Percentiles rank a stretch among this genome's conserved stretches.
Evolutionary conservation across 2,797 vertebrate species (phyloP).

Genomic region (Crax fasciolata): DNA sequence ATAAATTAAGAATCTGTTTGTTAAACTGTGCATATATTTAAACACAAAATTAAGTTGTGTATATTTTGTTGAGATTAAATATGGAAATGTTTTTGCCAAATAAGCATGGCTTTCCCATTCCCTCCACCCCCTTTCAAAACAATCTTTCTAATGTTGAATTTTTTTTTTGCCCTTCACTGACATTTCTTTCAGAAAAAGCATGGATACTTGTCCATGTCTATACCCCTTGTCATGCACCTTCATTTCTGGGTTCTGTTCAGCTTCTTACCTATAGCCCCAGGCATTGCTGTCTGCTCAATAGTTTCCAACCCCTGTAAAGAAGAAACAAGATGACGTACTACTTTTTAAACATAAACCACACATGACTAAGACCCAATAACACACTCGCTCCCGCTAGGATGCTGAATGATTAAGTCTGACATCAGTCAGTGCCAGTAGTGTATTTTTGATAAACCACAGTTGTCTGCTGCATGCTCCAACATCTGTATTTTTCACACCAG

Average conservation of each 20-base stretch:
- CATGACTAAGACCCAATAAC: conserved; percentile 76
- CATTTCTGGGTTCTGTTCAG: conserved; percentile 60
- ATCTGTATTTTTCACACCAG: conserved; percentile 79
- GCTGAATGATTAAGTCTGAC: conserved; percentile 76
- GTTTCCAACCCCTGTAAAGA: conserved; percentile 71
- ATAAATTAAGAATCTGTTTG: conserved; percentile 75
- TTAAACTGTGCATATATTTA: conserved; percentile 68
- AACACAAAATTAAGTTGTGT: conserved; percentile 59
- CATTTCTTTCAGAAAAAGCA: conserved; percentile 47
- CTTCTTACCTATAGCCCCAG: conserved; percentile 67
- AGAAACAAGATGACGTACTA: conserved; percentile 78
- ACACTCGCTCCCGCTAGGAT: conserved; percentile 67
- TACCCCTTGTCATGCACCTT: conserved; percentile 65
- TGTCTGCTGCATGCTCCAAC: conserved; percentile 74
- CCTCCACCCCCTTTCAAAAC: not conserved
- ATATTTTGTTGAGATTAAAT: conserved; percentile 44
- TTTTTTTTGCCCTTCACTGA: conserved; percentile 27
- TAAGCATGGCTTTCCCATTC: not conserved
- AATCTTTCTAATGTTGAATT: not conserved
- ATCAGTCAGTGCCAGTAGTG: conserved; percentile 76
- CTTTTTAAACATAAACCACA: conserved; percentile 80
- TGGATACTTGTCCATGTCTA: conserved; percentile 44
- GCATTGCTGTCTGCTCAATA: conserved; percentile 77
- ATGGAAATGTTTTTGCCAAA: conserved; percentile 11
- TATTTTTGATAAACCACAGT: conserved; percentile 81